Evolutionary conservation across 2,888 invertebrate species (phyloP), one percentile per base, ranked within the genome.

Genomic region (Eurois occulta): DNA sequence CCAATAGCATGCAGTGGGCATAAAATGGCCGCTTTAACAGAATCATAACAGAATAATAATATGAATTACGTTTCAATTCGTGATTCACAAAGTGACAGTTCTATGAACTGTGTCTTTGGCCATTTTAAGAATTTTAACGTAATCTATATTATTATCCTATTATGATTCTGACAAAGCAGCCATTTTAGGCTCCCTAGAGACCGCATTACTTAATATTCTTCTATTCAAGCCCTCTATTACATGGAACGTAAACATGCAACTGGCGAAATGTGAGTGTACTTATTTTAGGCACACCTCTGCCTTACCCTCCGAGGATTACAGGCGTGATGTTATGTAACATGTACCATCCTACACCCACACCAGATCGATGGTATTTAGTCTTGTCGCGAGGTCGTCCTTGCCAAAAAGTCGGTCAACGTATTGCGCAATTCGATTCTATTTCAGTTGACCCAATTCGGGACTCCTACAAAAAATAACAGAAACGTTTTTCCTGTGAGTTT

Each of bases 371-470:
- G 16, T 64, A 64, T 46, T n/a, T 38, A 35, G 32, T 43, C 24
- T 24, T 28, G 28, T 2, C 21, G 28, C 21, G 16, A 60, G 6
- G 21, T 60, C 46, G 38, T 62, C 46, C 41, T 64, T 55, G n/a
- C 7, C 11, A 10, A n/a, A 6, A 41, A 77, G 16, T n/a, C 24
- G 6, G 7, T 43, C 43, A 75, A 81, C 1, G 11, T 43, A 35
- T 46, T 66, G 24, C 65, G 35, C 24, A 66, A 78, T 46, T 28
- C 35, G 1, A 43, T 83, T 78, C n/a, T 83, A 80, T 83, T 80
- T 70, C n/a, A 32, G 38, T 38, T 41, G 38, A 6, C 48, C 38
- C 8, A 46, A 8, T 79, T 82, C 3, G 24, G 1, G 2, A 35
- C 16, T 28, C 4, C n/a, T 55, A 21, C 46, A 74, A 38, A 72